Evolutionary conservation across 1,140 invertebrate genomes (phyloP).

Genomic region (Rhyacophila brunnea): DNA sequence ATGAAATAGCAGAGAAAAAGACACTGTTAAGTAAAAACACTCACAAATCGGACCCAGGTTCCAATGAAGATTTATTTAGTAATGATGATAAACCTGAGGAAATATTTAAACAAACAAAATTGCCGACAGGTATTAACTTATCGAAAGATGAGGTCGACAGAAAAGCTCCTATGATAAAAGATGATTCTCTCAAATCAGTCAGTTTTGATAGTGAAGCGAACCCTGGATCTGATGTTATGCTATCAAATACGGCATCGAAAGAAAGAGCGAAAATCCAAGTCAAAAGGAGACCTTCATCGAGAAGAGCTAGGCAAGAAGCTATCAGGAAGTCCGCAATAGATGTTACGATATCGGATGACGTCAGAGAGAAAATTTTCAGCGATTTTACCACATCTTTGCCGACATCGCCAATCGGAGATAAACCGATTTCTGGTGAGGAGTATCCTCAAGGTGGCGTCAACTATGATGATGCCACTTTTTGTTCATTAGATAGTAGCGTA

Average conservation of each 20-base stretch:
- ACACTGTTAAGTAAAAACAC: background rate
- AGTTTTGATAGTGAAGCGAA: slow-evolving; percentile 43
- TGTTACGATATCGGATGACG: slow-evolving; percentile 16
- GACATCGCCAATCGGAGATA: slow-evolving; percentile 22
- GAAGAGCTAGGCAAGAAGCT: slow-evolving; percentile 66
- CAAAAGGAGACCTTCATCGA: slow-evolving; percentile 71
- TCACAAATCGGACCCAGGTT: background rate
- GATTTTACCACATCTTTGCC: slow-evolving; percentile 26
- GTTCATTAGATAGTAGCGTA: slow-evolving; percentile 1
- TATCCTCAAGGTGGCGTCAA: background rate
- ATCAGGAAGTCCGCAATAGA: slow-evolving; percentile 58
- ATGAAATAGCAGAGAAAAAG: slow-evolving; percentile 10
- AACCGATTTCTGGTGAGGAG: background rate
- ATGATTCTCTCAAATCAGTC: slow-evolving; percentile 41
- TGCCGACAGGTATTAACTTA: too few species aligned
- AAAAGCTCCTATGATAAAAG: slow-evolving; percentile 26
- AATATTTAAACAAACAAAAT: too few species aligned
- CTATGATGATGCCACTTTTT: slow-evolving; percentile 2
- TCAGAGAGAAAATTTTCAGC: slow-evolving; percentile 1
- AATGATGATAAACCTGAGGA: too few species aligned
- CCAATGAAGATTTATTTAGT: background rate
- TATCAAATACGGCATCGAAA: slow-evolving; percentile 54
- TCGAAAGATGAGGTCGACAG: background rate
- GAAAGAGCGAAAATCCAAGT: slow-evolving; percentile 69
- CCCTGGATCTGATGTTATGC: slow-evolving; percentile 38